phyloP scores from a whole-genome alignment of 2,113 vertebrate species.

The Thamnaconus septentrionalis region DNA sequence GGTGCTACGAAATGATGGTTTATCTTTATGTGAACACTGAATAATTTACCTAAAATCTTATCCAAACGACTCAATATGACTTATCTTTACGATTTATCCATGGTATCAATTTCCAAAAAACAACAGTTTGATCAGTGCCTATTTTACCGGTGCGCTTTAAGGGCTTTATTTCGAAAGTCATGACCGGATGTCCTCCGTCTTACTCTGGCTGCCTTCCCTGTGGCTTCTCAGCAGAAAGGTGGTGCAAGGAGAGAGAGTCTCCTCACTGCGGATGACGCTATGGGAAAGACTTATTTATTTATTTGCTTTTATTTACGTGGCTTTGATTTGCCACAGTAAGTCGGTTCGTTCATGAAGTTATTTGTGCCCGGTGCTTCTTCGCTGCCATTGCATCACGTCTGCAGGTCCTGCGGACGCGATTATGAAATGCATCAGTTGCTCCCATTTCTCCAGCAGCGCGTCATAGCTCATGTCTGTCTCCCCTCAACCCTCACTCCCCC shows the following conservation, averaged over 20 bases:
- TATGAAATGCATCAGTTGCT: not conserved
- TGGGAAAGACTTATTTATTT: constrained; percentile 57
- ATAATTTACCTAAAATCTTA: not conserved
- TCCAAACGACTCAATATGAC: too few relatives aligned
- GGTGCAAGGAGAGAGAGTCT: constrained; percentile 69
- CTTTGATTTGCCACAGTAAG: constrained; percentile 3
- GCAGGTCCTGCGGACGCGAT: constrained; percentile 12
- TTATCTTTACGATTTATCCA: too few relatives aligned
- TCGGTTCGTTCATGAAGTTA: constrained; percentile 6
- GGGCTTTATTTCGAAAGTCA: constrained; percentile 47
- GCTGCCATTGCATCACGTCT: not conserved
- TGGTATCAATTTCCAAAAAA: too few relatives aligned
- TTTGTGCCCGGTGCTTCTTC: not conserved
- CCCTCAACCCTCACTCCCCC: not conserved
- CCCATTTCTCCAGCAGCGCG: constrained; percentile 14
- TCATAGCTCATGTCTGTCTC: not conserved
- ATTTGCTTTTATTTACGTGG: constrained; percentile 59
- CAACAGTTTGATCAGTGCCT: not conserved
- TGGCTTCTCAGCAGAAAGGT: constrained; percentile 46
- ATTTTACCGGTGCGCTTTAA: too few relatives aligned
- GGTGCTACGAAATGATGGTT: too few relatives aligned
- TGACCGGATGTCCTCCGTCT: constrained; percentile 2
- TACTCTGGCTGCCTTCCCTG: not conserved
- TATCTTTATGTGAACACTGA: too few relatives aligned
- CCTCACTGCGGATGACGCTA: constrained; percentile 77